These are phyloP conservation scores for zebrafish (Danio rerio) DNA, from an alignment of 2,113 vertebrate species.

Conservation along the genomic window GRCz12tu NC_133177.1:51529001-51529500, in stretches of 20 bases:
- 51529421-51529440: slow-evolving; percentile 39
- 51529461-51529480: slow-evolving; percentile 52
- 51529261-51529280: slow-evolving; percentile 64
- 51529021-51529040: not conserved
- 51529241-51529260: slow-evolving; percentile 54
- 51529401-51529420: slow-evolving; percentile 22
- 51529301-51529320: slow-evolving; percentile 30
- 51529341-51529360: slow-evolving; percentile 59
- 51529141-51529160: not conserved
- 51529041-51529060: not conserved
- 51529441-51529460: slow-evolving; percentile 40
- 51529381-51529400: slow-evolving; percentile 66
- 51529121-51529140: not conserved
- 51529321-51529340: slow-evolving; percentile 37
- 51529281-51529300: slow-evolving; percentile 60
- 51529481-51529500: slow-evolving; percentile 75
- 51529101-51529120: slow-evolving; percentile 25
- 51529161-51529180: not conserved
- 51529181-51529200: not conserved
- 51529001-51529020: no score
- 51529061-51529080: not conserved
- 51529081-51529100: slow-evolving; percentile 3
- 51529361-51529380: slow-evolving; percentile 72
- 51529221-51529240: not conserved
- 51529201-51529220: not conserved